phyloP scores from a whole-genome alignment of 2,113 vertebrate species.

The Percina caprodes region DNA sequence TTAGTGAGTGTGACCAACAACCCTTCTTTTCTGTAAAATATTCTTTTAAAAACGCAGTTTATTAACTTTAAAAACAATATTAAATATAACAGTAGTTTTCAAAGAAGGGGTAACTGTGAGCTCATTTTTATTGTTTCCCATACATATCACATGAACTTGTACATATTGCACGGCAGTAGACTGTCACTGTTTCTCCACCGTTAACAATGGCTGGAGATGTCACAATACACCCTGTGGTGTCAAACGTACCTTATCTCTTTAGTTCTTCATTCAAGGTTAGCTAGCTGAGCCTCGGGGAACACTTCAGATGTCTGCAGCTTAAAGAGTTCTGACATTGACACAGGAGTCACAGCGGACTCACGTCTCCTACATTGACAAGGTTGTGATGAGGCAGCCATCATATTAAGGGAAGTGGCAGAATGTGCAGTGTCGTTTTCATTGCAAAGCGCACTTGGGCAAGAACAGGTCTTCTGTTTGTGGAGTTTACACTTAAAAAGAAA shows the following conservation, averaged over 20 bases:
- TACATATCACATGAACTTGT: constrained; percentile 14
- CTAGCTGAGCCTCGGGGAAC: constrained; percentile 36
- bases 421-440: neutral
- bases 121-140: neutral
- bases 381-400: constrained; percentile 46
- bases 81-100: neutral
- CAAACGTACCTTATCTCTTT: constrained; percentile 46
- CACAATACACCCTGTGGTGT: constrained; percentile 30
- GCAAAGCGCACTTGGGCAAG: neutral
- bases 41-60: neutral
- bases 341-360: constrained; percentile 51
- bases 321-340: constrained; percentile 65
- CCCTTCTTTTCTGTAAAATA: neutral
- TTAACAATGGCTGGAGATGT: constrained; percentile 53
- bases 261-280: constrained; percentile 62
- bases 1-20: neutral
- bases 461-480: constrained; percentile 1
- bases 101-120: neutral
- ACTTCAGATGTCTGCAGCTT: constrained; percentile 58
- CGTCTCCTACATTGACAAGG: constrained; percentile 52
- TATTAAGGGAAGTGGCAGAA: constrained; percentile 20
- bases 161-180: neutral
- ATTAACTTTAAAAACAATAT: neutral
- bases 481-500: constrained; percentile 4
- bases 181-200: constrained; percentile 10